Evolutionary conservation across 2,888 invertebrate genomes (phyloP), one percentile per base, ranked within the genome.

Genomic region (Erebia ligea): DNA sequence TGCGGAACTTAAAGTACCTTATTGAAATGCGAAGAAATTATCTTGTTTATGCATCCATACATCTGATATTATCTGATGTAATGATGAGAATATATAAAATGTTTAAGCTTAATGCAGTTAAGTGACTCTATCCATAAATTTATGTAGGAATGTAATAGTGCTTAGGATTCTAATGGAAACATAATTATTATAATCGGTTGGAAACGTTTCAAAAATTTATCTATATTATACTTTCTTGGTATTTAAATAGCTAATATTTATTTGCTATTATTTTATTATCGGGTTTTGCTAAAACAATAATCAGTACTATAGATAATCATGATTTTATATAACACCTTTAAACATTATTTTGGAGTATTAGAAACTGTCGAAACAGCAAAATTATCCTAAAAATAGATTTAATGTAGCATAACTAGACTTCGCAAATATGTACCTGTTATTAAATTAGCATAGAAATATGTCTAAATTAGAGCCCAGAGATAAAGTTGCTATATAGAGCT

Each of bases 391-490:
- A 62, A 45, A 62, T 48, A 48, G 48, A 50, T 57, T 50, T 45
- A 50, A 58, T 50, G 17, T 25, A 21, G 48, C 45, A 25, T 67
- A 34, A 67, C 42, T 19, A 19, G 59, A 50, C 67, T 80, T 80
- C 80, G 77, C 79, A 77, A 75, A 80, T 83, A 80, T 83, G 83
- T 79, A 76, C 78, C 40, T 78, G 82, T 86, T 86, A 88, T 90
- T 82, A 86, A 87, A 90, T 90, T 88, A 85, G 85, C 89, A 90
- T 90, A 88, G 87, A 87, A 88, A 89, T 89, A 81, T 81, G 81
- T 81, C 85, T 87, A 86, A 89, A 89, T 86, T 86, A 86, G 83
- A 80, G 77, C 75, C 75, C 80, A 77, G 77, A 78, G 70, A 73
- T 75, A 73, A 75, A 75, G 69, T 62, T 57, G 59, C 52, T 71